phyloP scores from a whole-genome alignment of 2,113 vertebrate species.

The Coracopsis vasa region DNA sequence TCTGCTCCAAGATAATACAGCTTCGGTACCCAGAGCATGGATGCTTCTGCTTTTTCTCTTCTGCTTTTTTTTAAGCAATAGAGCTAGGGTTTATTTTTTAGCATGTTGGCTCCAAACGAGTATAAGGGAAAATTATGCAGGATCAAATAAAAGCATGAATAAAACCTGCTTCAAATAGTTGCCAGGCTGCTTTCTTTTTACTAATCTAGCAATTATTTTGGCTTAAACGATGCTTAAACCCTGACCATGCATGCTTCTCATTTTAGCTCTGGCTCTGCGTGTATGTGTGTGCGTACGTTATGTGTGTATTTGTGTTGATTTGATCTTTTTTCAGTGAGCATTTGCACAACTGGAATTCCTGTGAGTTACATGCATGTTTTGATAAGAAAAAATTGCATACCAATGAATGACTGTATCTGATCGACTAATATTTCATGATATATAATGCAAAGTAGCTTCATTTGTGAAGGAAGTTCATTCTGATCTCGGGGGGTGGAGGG shows the following conservation, averaged over 20 bases:
- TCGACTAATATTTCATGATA: constrained; percentile 56
- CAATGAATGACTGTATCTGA: constrained; percentile 55
- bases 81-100: neutral
- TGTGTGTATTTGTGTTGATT: constrained; percentile 50
- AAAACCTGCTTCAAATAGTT: constrained; percentile 75
- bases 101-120: constrained; percentile 67
- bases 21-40: constrained; percentile 73
- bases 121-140: constrained; percentile 51
- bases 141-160: constrained; percentile 75
- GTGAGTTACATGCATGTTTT: constrained; percentile 72
- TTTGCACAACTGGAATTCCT: constrained; percentile 66
- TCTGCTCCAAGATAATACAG: constrained; percentile 55
- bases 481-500: constrained; percentile 8
- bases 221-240: constrained; percentile 68
- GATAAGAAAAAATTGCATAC: constrained; percentile 55
- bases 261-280: constrained; percentile 38
- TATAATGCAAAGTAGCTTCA: constrained; percentile 34
- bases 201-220: constrained; percentile 68
- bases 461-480: constrained; percentile 17
- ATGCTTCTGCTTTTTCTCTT: constrained; percentile 69
- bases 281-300: constrained; percentile 28
- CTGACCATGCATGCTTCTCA: constrained; percentile 72
- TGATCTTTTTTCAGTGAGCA: constrained; percentile 51
- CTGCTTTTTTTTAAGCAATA: constrained; percentile 55
- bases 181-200: constrained; percentile 69